Evolutionary conservation across 2,888 invertebrate genomes (phyloP), one percentile per base, ranked within the genome.

Genomic region (Eupelmus urozonus): DNA sequence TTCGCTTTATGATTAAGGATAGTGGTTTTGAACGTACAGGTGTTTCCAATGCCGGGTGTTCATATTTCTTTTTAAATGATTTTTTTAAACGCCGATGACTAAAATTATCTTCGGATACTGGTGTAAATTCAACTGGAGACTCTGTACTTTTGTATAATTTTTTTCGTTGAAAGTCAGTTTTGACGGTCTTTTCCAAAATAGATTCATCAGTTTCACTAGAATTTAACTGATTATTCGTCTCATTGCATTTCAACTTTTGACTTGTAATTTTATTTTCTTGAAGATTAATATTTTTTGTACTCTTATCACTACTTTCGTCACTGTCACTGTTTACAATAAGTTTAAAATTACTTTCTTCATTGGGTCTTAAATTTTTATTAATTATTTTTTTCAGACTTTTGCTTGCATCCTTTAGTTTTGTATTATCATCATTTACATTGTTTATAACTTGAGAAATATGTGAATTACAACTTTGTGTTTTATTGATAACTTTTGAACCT

Each of bases 111-210:
- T 80, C 74, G 23, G 76, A 69, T 60, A 34, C 53, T 69, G 53
- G 29, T 51, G 60, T 76, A 5, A 88, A 76, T 76, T 88, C 87
- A 18, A 84, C 80, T 4, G 85, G 85, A 1, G 87, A 87, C 45
- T 84, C 73, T 71, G 82, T 81, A 18, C 78, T 82, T 11, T 79
- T 85, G 29, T 84, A 87, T 20, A 87, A 83, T 78, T 87, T 87
- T 34, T 83, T 85, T 7, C 83, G 83, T 55, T 79, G 76, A 0
- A 53, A 60, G 23, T 57, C n/a, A 51, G 70, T 78, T 25, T 34
- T 4, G 3, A 13, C 40, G 27, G 18, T 63, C 7, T 9, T 69
- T 34, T 73, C 62, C 13, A 23, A n/a, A 69, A 63, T 34, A 25
- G 67, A 63, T 18, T 57, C 57, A 66, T 73, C 62, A 49, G 55